Base-by-base conservation (phyloP, 2,888 invertebrate genomes). In the Epistrophella euchroma region DNA sequence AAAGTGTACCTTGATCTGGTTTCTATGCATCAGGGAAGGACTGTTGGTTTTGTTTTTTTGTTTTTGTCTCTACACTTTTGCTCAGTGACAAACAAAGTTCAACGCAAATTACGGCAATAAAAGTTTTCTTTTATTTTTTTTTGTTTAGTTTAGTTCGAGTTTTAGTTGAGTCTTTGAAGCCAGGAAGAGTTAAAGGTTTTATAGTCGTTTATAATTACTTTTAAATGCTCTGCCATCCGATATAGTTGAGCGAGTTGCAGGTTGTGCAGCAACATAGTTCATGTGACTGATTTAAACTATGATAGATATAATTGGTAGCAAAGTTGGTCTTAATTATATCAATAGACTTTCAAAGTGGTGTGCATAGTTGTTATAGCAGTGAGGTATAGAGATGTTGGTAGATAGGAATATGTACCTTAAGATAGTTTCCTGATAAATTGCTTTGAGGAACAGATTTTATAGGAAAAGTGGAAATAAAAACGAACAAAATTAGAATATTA, bases 1-100 rank as follows among this genome's bases (percentile, higher is more conserved):
- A 50, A 35, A 52, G 19, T 58, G 64, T 64, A 77, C 81, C 86
- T 86, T 86, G 86, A 78, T 86, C 86, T 86, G 81, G 70, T 86
- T 86, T 82, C 43, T 62, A 40, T 25, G 45, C 28, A n/a, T n/a
- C n/a, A 25, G 40, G 66, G 55, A 66, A 66, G 74, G 66, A 55
- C 52, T 56, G 76, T 47, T 50, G 52, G 43, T 45, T 66, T 66
- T 47, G n/a, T 32, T 28, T 66, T 22, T 76, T 1, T 62, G 28
- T 28, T 45, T 28, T 3, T 52, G 15, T 25, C 22, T 52, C 15
- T 52, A 28, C 45, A 64, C 28, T 64, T 64, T 64, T 66, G 6
- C 28, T 52, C 37, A 72, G 70, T 74, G 83, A 74, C 83, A 70
- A 62, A 73, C 73, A 79, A 79, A 74, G 74, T 84, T 83, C 77